Conservation (phyloP, 2,888 invertebrate species). For the Gymnosoma rotundatum region DNA sequence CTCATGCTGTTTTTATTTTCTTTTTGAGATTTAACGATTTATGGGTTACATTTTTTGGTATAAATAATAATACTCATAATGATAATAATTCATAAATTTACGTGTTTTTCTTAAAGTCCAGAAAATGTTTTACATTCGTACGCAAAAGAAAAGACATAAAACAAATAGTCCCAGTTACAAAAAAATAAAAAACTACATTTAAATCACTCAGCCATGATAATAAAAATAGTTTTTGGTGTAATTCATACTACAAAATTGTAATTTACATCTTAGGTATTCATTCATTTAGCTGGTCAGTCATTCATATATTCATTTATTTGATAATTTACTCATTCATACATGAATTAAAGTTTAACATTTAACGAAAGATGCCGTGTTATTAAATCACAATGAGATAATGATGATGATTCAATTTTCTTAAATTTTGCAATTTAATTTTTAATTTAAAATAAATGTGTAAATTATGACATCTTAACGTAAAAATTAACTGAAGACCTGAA, state of each 20-base stretch:
- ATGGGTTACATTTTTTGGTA: constrained; percentile 36
- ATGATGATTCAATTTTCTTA: constrained; percentile 5
- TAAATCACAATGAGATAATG: constrained; percentile 21
- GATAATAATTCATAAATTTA: constrained; percentile 50
- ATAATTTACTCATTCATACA: constrained; percentile 27
- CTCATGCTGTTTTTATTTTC: constrained; percentile 5
- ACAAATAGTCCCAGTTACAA: neutral
- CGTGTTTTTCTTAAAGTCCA: constrained; percentile 50
- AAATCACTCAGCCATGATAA: constrained; percentile 58
- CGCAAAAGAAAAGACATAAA: constrained; percentile 17
- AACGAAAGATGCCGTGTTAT: neutral
- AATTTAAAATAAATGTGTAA: constrained; percentile 2
- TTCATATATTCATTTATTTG: constrained; percentile 20
- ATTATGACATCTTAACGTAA: constrained; percentile 20
- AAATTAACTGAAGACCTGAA: too few species aligned
- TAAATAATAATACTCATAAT: constrained; percentile 21
- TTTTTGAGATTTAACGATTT: constrained; percentile 26
- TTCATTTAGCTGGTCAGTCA: neutral
- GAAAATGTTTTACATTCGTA: constrained; percentile 32
- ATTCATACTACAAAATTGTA: constrained; percentile 36
- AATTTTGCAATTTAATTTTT: constrained; percentile 1
- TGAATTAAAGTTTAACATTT: constrained; percentile 42
- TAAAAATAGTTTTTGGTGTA: constrained; percentile 44
- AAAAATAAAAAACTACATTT: constrained; percentile 22
- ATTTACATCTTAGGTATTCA: constrained; percentile 37